A percentile compares a stretch with the other conserved stretches of the same genome.
Conservation (phyloP, 2,797 vertebrate species). For the Premnoplex brunnescens region DNA sequence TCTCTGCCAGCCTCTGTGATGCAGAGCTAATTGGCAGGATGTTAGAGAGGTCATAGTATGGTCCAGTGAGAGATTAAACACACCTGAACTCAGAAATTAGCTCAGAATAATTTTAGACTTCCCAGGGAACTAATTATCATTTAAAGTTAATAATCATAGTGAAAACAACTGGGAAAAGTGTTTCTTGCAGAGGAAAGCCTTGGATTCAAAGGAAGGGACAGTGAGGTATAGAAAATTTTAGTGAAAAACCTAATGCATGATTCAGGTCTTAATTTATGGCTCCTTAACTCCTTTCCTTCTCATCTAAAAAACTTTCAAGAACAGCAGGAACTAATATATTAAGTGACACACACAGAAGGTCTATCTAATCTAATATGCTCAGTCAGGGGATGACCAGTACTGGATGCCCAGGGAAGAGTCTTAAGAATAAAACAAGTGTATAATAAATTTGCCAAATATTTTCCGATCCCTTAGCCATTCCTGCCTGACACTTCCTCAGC, state of each 20-base stretch:
- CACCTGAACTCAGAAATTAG: slow-evolving; percentile 18
- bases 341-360: rapidly evolving
- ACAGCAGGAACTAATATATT: not conserved
- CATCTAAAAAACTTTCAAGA: not conserved
- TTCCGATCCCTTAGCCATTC: not conserved
- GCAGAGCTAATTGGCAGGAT: slow-evolving; percentile 33
- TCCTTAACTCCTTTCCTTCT: not conserved
- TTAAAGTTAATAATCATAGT: not conserved
- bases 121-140: not conserved
- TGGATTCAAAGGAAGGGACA: not conserved
- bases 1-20: not conserved
- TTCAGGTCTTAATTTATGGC: not conserved
- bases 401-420: not conserved
- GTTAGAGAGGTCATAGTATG: not conserved
- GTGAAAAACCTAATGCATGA: not conserved
- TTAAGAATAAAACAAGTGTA: not conserved
- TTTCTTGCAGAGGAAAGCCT: not conserved
- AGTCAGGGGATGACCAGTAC: not conserved
- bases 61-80: not conserved
- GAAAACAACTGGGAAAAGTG: not conserved
- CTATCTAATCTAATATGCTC: not conserved
- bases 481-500: not conserved
- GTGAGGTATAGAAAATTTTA: not conserved
- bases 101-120: not conserved
- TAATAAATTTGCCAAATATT: not conserved